Evolutionary conservation across 2,113 vertebrate species (phyloP).

Genomic region (Ochotona princeps): DNA sequence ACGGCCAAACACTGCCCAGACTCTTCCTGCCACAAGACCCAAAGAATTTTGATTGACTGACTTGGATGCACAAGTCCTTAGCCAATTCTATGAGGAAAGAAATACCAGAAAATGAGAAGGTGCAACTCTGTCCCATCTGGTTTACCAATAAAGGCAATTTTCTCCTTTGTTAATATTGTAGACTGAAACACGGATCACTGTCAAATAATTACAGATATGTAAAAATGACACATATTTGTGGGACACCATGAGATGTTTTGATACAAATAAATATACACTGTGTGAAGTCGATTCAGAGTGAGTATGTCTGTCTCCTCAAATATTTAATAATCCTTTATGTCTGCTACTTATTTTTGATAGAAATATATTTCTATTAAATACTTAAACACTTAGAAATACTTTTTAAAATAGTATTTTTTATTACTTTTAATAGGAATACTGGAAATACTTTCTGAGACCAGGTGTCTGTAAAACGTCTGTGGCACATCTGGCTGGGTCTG

Average conservation of each 20-base stretch:
- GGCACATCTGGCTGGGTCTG: neutral
- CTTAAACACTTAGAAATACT: too few species aligned
- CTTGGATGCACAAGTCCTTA: neutral
- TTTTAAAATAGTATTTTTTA: too few species aligned
- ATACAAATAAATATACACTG: too few species aligned
- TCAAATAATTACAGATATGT: neutral
- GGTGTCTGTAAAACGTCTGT: neutral
- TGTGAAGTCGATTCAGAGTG: too few species aligned
- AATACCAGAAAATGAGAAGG: neutral
- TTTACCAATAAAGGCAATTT: constrained; percentile 7
- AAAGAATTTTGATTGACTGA: neutral
- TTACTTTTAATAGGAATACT: too few species aligned
- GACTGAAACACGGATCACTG: neutral
- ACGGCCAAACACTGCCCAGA: too few species aligned
- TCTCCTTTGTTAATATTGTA: constrained; percentile 47
- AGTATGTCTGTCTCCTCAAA: too few species aligned
- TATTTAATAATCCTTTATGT: too few species aligned
- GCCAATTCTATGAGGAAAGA: neutral
- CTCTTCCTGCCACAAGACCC: neutral
- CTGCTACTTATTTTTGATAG: too few species aligned
- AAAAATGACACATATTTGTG: too few species aligned
- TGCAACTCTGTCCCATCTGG: neutral
- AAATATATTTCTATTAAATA: too few species aligned
- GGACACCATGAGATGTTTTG: too few species aligned
- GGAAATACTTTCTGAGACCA: neutral